Conservation (phyloP, 2,113 vertebrate genomes). For the Dunckerocampus dactyliophorus region DNA sequence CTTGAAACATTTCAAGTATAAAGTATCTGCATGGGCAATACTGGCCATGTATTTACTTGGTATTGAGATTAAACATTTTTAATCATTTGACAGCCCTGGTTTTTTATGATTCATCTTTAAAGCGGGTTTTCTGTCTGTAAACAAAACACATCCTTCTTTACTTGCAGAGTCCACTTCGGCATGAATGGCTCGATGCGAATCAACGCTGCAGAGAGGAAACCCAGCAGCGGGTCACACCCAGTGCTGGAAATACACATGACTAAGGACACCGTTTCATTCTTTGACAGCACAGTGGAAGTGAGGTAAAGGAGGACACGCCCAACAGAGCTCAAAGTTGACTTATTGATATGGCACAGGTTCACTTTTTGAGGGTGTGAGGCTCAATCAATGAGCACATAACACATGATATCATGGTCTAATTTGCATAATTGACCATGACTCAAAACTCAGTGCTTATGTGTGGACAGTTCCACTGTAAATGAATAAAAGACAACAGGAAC, state of each 20-base stretch:
- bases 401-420: slow-evolving; percentile 25
- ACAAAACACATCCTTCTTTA: background rate
- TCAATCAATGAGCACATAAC: slow-evolving; percentile 45
- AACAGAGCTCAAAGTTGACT: slow-evolving; percentile 35
- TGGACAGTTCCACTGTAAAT: slow-evolving; percentile 3
- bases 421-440: too few species aligned
- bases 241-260: slow-evolving; percentile 80
- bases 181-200: slow-evolving; percentile 90
- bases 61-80: too few species aligned
- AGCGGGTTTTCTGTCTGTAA: too few species aligned
- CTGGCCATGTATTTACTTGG: too few species aligned
- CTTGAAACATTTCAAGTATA: too few species aligned
- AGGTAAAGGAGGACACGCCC: slow-evolving; percentile 74
- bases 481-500: slow-evolving; percentile 32
- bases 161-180: slow-evolving; percentile 88
- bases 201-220: slow-evolving; percentile 72
- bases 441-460: slow-evolving; percentile 1
- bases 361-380: slow-evolving; percentile 42
- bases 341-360: slow-evolving; percentile 50
- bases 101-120: too few species aligned
- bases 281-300: slow-evolving; percentile 81
- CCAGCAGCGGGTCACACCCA: slow-evolving; percentile 52
- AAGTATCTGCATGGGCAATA: too few species aligned
- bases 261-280: slow-evolving; percentile 83
- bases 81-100: too few species aligned